A percentile compares a stretch with the other conserved stretches of the same genome.
Evolutionary conservation across 2,888 invertebrate genomes (phyloP).

Genomic region (Synergus laeviventris): DNA sequence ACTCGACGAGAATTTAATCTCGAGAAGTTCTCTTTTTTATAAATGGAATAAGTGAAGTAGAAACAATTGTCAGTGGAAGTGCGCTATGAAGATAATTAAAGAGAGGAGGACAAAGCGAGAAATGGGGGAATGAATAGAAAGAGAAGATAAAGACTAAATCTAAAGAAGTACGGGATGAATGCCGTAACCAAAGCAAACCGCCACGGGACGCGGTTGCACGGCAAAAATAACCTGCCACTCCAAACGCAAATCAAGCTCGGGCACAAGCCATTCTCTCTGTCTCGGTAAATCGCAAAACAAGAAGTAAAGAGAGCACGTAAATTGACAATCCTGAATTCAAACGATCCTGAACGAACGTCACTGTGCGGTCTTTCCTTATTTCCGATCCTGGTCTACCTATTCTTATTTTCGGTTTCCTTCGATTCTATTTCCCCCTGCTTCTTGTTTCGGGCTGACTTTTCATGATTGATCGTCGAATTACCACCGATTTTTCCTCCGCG

Average conservation of each 20-base stretch:
- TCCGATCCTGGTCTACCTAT: not conserved
- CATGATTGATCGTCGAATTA: slow-evolving; percentile 39
- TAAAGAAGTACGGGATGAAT: slow-evolving; percentile 33
- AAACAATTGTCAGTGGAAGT: slow-evolving; percentile 33
- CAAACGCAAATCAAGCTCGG: slow-evolving; percentile 57
- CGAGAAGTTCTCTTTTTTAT: slow-evolving; percentile 11
- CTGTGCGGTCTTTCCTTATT: slow-evolving; percentile 48
- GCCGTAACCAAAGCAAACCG: slow-evolving; percentile 48
- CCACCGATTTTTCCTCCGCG: not conserved
- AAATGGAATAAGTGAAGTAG: slow-evolving; percentile 38
- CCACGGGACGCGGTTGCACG: slow-evolving; percentile 31
- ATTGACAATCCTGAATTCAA: slow-evolving; percentile 57
- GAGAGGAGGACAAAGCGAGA: slow-evolving; percentile 19
- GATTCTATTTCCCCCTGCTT: slow-evolving; percentile 34
- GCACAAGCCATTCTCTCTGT: slow-evolving; percentile 55
- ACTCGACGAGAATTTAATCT: slow-evolving; percentile 24
- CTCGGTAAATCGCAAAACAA: slow-evolving; percentile 46
- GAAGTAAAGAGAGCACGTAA: slow-evolving; percentile 48
- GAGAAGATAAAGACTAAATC: slow-evolving; percentile 11
- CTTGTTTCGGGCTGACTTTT: slow-evolving; percentile 27
- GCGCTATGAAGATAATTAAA: slow-evolving; percentile 31
- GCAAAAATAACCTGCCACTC: slow-evolving; percentile 61
- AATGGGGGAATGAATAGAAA: slow-evolving; percentile 26
- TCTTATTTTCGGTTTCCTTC: slow-evolving; percentile 37
- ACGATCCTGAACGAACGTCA: slow-evolving; percentile 52